Percentiles rank a stretch among this genome's conserved stretches.
phyloP scores from a whole-genome alignment of 2,888 invertebrate genomes.

The Euclidia mi region DNA sequence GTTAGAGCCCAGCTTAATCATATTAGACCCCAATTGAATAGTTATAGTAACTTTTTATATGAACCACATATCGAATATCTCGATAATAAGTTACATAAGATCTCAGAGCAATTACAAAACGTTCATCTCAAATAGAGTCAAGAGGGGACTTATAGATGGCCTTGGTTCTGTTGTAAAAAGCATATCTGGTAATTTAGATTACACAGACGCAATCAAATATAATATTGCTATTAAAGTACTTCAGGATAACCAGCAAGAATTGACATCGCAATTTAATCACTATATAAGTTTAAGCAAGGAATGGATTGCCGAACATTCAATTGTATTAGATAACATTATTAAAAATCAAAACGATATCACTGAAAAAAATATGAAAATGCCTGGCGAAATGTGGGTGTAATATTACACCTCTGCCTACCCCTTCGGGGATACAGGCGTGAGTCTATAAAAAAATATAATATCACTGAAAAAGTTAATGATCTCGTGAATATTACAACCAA shows the following conservation, averaged over 20 bases:
- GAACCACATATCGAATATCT: not conserved
- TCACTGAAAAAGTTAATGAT: not conserved
- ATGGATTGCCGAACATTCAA: conserved; percentile 7
- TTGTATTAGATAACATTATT: conserved; percentile 6
- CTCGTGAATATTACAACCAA: conserved; percentile 1
- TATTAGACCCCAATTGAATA: not conserved
- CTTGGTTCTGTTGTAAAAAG: conserved; percentile 47
- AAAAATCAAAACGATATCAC: conserved; percentile 10
- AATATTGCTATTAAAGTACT: conserved; percentile 7
- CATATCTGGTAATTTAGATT: conserved; percentile 47
- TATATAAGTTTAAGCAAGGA: not conserved
- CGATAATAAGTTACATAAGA: conserved; percentile 17
- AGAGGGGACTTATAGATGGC: conserved; percentile 24
- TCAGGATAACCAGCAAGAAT: conserved; percentile 5
- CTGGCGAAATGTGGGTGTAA: too few relatives aligned
- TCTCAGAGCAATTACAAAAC: conserved; percentile 1
- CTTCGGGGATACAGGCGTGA: too few relatives aligned
- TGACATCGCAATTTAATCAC: not conserved
- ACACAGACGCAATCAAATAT: conserved; percentile 41
- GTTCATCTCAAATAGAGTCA: not conserved
- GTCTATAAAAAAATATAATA: too few relatives aligned
- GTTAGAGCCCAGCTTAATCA: not conserved
- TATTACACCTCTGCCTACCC: too few relatives aligned
- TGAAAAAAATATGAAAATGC: too few relatives aligned
- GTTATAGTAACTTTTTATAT: not conserved